Base-by-base conservation (phyloP, 2,113 vertebrate genomes). In the Mormoops blainvillei region DNA sequence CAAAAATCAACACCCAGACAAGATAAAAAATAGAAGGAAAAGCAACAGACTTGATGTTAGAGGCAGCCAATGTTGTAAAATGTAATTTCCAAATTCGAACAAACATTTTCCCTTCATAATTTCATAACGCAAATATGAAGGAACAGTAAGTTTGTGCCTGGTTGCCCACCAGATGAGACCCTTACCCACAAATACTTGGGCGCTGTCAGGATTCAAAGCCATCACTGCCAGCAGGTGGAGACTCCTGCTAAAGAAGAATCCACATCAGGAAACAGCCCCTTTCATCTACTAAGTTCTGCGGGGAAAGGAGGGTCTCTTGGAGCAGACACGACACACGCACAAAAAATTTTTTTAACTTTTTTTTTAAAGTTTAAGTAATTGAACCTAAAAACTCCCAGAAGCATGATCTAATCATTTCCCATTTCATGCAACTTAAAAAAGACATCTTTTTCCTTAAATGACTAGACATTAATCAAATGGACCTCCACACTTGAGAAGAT, bases 391-490 rank as follows among this genome's bases (percentile, higher is more conserved):
- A 87, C 41, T 86, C 89, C 95, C 92, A 97, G 65, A 97, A 97
- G 87, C 82, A 96, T 95, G 89, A 90, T 89, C 77, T 94, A 97
- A 98, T 98, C 94, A 97, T 97, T 98, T 98, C 96, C 87, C 16
- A 33, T 98, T 98, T 98, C 91, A 89, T 87, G 89, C 80, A 91
- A 94, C 70, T 87, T 94, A 94, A 65, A 97, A 18, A 28, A 88
- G 90, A 93, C 90, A 93, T 97, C 96, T 98, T 96, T 96, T 98
- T 82, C 85, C 87, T 98, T 94, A 95, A 94, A 94, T 97, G 98
- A 97, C 93, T 96, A 96, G 94, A 96, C 97, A 98, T 98, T 98
- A 97, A 98, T 98, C 98, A 98, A 96, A 97, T 48, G 19, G 95
- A 96, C 88, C 28, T 52, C 93, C 96, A 97, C 94, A 77, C 94